A percentile compares a stretch with the other conserved stretches of the same genome.
These are phyloP conservation scores for Muscina levida DNA, from an alignment of 2,888 invertebrate species.

Conservation along the genomic window DNA sequence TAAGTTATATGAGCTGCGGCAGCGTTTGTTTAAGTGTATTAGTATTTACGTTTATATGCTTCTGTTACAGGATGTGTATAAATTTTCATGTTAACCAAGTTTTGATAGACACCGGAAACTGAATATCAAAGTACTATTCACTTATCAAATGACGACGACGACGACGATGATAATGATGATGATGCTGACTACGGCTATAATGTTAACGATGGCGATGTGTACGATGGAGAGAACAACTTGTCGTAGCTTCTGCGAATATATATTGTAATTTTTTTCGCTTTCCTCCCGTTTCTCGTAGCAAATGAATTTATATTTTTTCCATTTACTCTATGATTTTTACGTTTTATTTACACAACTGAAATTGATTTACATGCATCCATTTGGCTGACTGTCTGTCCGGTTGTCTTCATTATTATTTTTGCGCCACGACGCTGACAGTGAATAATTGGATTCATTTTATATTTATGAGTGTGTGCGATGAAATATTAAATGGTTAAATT, in stretches of 20 bases:
- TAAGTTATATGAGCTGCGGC: no score
- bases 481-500: no score
- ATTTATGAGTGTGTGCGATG: background rate
- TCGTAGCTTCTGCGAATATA: constrained; percentile 1
- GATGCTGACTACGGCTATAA: background rate
- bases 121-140: background rate
- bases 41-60: background rate
- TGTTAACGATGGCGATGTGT: background rate
- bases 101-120: constrained; percentile 19
- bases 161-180: background rate
- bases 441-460: constrained; percentile 24
- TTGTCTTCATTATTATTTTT: background rate
- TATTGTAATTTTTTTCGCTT: background rate
- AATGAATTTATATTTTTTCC: constrained; percentile 27
- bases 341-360: constrained; percentile 42
- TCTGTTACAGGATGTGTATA: background rate
- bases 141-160: background rate
- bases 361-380: constrained; percentile 42
- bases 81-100: constrained; percentile 7
- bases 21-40: background rate
- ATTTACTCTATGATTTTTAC: constrained; percentile 14
- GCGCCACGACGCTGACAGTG: background rate
- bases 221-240: background rate
- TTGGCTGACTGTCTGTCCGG: background rate
- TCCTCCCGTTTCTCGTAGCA: background rate